These are phyloP conservation scores for Hippocampus barbouri DNA, from an alignment of 2,113 vertebrate genomes.

Conservation along the genomic window DNA sequence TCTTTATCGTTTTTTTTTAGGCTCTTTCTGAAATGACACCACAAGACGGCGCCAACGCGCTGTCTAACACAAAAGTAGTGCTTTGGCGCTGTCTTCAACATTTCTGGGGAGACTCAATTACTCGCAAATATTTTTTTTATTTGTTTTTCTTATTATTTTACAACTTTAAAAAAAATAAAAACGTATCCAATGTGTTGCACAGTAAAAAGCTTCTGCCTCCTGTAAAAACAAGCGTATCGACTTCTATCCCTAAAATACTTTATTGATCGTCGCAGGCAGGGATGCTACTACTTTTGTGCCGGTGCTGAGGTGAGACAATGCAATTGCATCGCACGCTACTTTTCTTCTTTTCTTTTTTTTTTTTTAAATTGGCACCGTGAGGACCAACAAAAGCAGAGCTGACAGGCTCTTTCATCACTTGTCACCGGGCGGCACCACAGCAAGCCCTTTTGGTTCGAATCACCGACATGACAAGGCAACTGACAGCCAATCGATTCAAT, in stretches of 20 bases:
- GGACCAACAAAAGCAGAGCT: neutral
- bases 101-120: too few species aligned
- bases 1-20: too few species aligned
- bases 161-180: neutral
- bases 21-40: too few species aligned
- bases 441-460: constrained; percentile 1
- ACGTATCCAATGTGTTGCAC: neutral
- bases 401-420: constrained; percentile 19
- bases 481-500: too few species aligned
- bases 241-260: neutral
- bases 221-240: neutral
- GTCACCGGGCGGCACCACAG: neutral
- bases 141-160: too few species aligned
- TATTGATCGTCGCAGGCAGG: constrained; percentile 2
- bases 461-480: constrained; percentile 1
- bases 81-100: too few species aligned
- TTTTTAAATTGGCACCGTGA: too few species aligned
- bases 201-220: neutral
- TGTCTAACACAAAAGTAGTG: too few species aligned
- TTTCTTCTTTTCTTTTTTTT: neutral
- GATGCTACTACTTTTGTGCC: neutral
- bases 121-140: too few species aligned
- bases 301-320: neutral
- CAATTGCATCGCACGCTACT: neutral
- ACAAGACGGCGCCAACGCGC: too few species aligned